These are phyloP conservation scores for Colossoma macropomum DNA, from an alignment of 2,113 vertebrate species.

Conservation along the genomic window DNA sequence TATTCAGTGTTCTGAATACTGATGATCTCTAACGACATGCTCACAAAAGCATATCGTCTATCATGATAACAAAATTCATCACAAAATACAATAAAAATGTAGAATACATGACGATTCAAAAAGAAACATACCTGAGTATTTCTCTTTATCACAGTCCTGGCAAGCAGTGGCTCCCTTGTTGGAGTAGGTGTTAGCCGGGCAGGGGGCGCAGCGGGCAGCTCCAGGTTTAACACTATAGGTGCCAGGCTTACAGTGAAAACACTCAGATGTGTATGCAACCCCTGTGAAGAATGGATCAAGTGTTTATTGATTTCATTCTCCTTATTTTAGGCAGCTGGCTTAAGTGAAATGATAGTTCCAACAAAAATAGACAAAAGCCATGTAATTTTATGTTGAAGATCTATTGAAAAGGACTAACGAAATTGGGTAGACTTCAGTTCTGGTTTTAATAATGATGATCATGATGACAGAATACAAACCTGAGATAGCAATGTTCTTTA, in stretches of 20 bases:
- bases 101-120: too few species aligned
- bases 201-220: constrained; percentile 82
- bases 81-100: too few species aligned
- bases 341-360: not conserved
- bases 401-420: too few species aligned
- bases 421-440: too few species aligned
- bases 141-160: constrained; percentile 80
- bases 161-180: constrained; percentile 87
- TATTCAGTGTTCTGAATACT: too few species aligned
- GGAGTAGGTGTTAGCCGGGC: constrained; percentile 83
- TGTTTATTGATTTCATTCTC: not conserved
- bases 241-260: constrained; percentile 94
- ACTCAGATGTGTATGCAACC: constrained; percentile 94
- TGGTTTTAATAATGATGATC: not conserved
- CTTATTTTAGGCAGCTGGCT: not conserved
- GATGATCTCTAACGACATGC: too few species aligned
- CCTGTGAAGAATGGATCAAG: constrained; percentile 70
- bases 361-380: too few species aligned
- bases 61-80: too few species aligned
- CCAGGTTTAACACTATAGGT: constrained; percentile 82
- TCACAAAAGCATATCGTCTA: too few species aligned
- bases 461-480: constrained; percentile 73
- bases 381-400: too few species aligned
- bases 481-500: constrained; percentile 89
- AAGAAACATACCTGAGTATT: constrained; percentile 81